Base-by-base conservation (phyloP, 2,888 invertebrate species). In the Mycalesis mineus region DNA sequence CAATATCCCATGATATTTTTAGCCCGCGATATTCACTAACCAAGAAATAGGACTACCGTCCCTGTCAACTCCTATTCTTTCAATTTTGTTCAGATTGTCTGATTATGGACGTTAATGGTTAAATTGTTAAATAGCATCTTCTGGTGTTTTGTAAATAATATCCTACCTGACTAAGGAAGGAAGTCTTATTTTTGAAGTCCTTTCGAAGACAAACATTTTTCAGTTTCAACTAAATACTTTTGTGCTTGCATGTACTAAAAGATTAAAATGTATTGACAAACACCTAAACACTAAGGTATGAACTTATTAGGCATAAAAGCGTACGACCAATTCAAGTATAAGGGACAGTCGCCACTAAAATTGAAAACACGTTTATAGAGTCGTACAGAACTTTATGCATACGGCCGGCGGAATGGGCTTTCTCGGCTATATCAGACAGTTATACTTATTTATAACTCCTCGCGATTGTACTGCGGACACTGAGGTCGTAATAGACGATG, bases 361-460 rank as follows among this genome's bases (percentile, higher is more conserved):
- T 75, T 71, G 71, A 70, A 72, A 74, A 78, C 78, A 76, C 75
- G 72, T 80, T 80, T 85, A 87, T 84, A 78, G 78, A 84, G 80
- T 77, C 78, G 82, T 86, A 73, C 71, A 69, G 65, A 69, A 73
- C 69, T 86, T 84, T 84, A 86, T 75, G 84, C 78, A 66, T 69
- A 58, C 71, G 72, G 68, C 68, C 73, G 57, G 64, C 67, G 71
- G 71, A 72, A 70, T 73, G 75, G 78, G 78, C 80, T 82, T 80
- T 78, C 78, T 74, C 73, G 72, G 74, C 72, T 66, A 65, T 70
- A 74, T 74, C 72, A 66, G 86, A 87, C 87, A 83, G 76, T 82
- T 81, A 82, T 80, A 82, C 80, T 81, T 86, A 84, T 87, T 86
- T 84, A 84, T 77, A 78, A 70, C 74, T 69, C 67, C 70, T 75